These are phyloP conservation scores for Lagopus muta DNA, from an alignment of 2,113 vertebrate genomes.

Conservation along the genomic window DNA sequence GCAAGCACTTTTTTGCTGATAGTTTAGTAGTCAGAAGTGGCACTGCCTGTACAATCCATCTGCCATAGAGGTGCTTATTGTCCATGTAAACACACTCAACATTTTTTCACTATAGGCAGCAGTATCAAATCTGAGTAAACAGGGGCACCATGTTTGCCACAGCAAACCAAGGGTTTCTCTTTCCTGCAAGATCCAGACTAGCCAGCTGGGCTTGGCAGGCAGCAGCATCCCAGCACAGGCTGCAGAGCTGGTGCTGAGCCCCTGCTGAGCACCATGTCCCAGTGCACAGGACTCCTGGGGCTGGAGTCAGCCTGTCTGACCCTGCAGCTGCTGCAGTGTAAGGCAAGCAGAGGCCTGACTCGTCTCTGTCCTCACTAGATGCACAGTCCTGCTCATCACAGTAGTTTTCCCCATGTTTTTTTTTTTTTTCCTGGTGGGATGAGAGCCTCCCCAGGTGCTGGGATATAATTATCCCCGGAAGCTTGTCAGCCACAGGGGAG, in stretches of 20 bases:
- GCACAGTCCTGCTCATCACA: not conserved
- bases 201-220: not conserved
- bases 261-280: not conserved
- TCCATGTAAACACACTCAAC: fast-evolving
- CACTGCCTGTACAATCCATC: not conserved
- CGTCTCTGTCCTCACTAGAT: not conserved
- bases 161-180: not conserved
- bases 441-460: not conserved
- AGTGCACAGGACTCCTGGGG: fast-evolving
- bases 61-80: fast-evolving
- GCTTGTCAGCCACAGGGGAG: not conserved
- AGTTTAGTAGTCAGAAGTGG: not conserved
- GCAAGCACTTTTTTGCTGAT: not conserved
- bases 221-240: not conserved
- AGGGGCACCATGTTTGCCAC: not conserved
- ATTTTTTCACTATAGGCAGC: not conserved
- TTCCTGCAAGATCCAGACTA: not conserved
- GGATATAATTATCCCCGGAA: not conserved
- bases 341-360: not conserved
- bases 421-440: not conserved
- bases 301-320: not conserved
- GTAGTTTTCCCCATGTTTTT: not conserved
- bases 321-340: not conserved
- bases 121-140: not conserved
- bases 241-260: not conserved